Conservation (phyloP, 2,797 vertebrate species). For the Gallirallus australis region DNA sequence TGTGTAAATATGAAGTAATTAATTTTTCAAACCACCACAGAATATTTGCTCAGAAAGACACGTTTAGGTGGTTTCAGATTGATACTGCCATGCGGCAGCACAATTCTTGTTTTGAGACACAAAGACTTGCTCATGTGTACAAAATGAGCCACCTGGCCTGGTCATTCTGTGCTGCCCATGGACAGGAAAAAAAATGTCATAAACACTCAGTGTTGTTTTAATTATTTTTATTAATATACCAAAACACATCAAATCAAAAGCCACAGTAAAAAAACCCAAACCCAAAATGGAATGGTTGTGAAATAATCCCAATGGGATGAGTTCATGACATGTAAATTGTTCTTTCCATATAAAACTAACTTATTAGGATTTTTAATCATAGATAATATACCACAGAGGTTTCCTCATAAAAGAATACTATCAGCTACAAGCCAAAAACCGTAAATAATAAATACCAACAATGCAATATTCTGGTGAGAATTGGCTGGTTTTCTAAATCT, state of each 20-base stretch:
- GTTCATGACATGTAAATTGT: neutral
- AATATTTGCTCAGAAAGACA: neutral
- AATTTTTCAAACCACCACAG: neutral
- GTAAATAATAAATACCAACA: neutral
- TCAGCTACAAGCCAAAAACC: neutral
- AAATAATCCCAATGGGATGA: neutral
- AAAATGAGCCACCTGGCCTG: neutral
- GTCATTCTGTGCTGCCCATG: neutral
- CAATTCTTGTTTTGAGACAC: neutral
- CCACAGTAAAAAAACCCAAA: neutral
- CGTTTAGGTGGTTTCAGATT: neutral
- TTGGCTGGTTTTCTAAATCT: neutral
- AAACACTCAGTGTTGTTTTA: neutral
- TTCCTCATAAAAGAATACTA: neutral
- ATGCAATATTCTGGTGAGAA: neutral
- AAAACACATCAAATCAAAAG: neutral
- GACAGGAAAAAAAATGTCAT: neutral
- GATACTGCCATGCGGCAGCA: neutral
- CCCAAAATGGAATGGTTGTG: neutral
- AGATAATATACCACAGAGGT: neutral
- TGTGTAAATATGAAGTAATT: neutral
- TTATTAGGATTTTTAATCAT: neutral
- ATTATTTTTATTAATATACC: neutral
- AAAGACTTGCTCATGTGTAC: neutral
- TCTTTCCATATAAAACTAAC: neutral